Conservation (phyloP, 2,888 invertebrate genomes). For the Isotomurus palustris region DNA sequence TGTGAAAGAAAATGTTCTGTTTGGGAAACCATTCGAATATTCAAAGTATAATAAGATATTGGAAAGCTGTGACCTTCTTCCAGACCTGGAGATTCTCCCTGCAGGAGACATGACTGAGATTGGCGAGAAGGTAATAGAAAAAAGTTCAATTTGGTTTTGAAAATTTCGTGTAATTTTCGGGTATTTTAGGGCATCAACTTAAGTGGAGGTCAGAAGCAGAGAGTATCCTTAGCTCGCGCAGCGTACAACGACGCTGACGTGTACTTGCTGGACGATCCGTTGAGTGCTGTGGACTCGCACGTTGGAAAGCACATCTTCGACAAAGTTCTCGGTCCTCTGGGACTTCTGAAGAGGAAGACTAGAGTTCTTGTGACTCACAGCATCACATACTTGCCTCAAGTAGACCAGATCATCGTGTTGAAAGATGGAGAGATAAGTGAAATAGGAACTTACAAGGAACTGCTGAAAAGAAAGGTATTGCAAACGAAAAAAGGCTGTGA, state of each 20-base stretch:
- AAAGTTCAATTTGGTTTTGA: background rate
- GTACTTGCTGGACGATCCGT: slow-evolving; percentile 58
- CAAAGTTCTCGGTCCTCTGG: slow-evolving; percentile 54
- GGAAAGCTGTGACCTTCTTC: slow-evolving; percentile 81
- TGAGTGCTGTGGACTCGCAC: slow-evolving; percentile 77
- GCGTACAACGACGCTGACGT: slow-evolving; percentile 53
- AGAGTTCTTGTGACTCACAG: slow-evolving; percentile 92
- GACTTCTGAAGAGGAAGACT: slow-evolving; percentile 57
- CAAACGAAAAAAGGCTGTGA: too few species aligned
- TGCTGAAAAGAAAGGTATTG: slow-evolving; percentile 53
- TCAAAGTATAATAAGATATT: slow-evolving; percentile 72
- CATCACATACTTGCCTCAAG: slow-evolving; percentile 83
- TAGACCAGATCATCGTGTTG: slow-evolving; percentile 56
- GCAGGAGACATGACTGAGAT: slow-evolving; percentile 98
- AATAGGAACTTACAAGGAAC: slow-evolving; percentile 53
- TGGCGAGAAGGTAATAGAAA: slow-evolving; percentile 74
- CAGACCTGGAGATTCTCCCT: slow-evolving; percentile 88
- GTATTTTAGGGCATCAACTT: slow-evolving; percentile 64
- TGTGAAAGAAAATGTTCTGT: slow-evolving; percentile 84
- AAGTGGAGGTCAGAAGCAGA: slow-evolving; percentile 88
- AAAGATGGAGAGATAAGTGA: slow-evolving; percentile 53
- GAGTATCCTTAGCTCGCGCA: slow-evolving; percentile 68
- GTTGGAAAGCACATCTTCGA: slow-evolving; percentile 65
- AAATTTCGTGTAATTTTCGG: background rate
- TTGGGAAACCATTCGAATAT: slow-evolving; percentile 72